Percentiles rank a stretch among this genome's conserved stretches.
These are phyloP conservation scores for Chloroceryle aenea DNA, from an alignment of 2,113 vertebrate genomes.

Conservation along the genomic window DNA sequence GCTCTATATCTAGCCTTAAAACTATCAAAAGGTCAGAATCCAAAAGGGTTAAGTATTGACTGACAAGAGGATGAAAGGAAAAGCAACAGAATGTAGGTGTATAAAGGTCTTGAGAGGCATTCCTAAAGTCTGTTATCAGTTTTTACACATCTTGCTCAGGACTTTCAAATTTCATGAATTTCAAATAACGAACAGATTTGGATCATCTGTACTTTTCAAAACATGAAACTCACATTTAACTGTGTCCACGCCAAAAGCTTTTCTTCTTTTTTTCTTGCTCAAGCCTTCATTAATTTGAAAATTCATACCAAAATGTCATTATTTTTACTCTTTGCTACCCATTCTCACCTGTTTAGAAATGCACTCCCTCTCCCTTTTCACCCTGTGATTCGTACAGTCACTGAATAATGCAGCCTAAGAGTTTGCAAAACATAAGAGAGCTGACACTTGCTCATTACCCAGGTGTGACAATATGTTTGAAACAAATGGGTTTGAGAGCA, in stretches of 20 bases:
- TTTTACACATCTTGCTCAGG: conserved; percentile 38
- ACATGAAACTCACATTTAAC: conserved; percentile 19
- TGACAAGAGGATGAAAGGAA: conserved; percentile 62
- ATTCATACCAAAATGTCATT: background rate
- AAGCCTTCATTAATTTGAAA: background rate
- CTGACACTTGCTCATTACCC: background rate
- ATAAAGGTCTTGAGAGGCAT: conserved; percentile 51
- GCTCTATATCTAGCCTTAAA: background rate
- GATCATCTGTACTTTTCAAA: background rate
- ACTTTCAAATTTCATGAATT: conserved; percentile 15
- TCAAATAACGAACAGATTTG: background rate
- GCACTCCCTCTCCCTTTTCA: background rate
- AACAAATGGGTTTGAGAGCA: background rate
- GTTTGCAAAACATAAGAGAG: background rate
- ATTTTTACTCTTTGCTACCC: background rate
- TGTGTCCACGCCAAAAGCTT: background rate
- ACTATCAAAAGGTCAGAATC: conserved; percentile 36
- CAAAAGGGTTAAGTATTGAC: conserved; percentile 67
- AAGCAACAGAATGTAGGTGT: conserved; percentile 44
- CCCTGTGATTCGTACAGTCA: background rate
- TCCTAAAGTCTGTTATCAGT: conserved; percentile 49
- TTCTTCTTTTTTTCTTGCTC: background rate
- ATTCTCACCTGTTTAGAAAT: background rate
- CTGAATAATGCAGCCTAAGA: background rate
- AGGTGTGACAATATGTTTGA: background rate